Base-by-base conservation (phyloP, 2,797 vertebrate genomes). In the Acipenser ruthenus region DNA sequence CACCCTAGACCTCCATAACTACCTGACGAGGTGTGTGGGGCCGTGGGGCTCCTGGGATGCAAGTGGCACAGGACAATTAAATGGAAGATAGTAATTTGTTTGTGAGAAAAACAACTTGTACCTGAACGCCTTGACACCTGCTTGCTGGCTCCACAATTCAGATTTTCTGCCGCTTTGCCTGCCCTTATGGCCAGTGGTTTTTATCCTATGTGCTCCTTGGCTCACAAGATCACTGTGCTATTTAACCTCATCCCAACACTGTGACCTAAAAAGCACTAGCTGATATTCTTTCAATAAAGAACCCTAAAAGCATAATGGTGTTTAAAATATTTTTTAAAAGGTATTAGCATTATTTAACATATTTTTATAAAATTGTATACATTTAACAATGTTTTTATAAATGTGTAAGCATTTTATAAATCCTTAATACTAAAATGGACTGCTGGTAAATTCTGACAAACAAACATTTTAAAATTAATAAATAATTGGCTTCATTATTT, bases 11-110 rank as follows among this genome's bases (percentile, higher is more conserved):
- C 62, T 37, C 6, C 60, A 37, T 10, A n/a, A n/a, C 37, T 23
- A 64, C 8, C 52, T 51, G 65, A 53, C 10, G 10, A 61, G n/a
- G 48, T 66, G n/a, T n/a, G 51, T 10, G 52, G 7, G 10, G 6
- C 18, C 8, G 12, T 50, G 18, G 15, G 61, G 12, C 18, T 59
- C 49, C 9, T 6, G 18, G 49, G 65, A 55, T 55, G 10, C 9
- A 55, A 55, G 50, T 49, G 4, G 62, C 15, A 49, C 64, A 8
- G 37, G 49, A 63, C 73, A 76, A 79, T 83, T 81, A 82, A 70
- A 70, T 12, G 8, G 37, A 71, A 65, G 58, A 70, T 56, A 69
- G 60, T 70, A 65, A 70, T 77, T 74, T 68, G 23, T 56, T 48
- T 62, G 47, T n/a, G 9, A 10, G 64, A 63, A 69, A 70, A 70